Base-by-base conservation (phyloP, 2,888 invertebrate species). In the Drosophila imparisetae region DNA sequence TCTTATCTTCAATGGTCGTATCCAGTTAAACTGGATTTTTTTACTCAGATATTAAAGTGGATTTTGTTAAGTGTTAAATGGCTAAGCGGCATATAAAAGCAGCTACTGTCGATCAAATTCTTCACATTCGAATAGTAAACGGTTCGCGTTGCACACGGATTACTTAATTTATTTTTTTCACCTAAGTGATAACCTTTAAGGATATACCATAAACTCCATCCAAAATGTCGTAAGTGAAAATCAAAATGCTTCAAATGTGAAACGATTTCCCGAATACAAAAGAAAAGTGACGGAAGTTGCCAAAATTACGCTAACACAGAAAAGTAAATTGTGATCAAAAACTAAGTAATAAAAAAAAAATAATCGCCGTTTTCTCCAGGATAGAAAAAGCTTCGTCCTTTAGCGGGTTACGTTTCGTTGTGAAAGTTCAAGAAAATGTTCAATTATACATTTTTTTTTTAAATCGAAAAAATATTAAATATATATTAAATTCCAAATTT, bases 171-270 rank as follows among this genome's bases (percentile, higher is more conserved):
- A 24, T 38, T 42, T 55, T 36, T n/a, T 36, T 27, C 15, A 61
- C 18, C 32, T 63, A 66, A 65, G 52, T 30, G 36, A 21, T 60
- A 48, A 60, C 36, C 45, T 53, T 18, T 68, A 80, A 83, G 73
- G 71, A 76, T 68, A 60, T 24, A 42, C 21, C 48, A 40, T 11
- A 34, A 13, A 62, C 30, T 38, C 13, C 52, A 42, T 34, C 27
- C 30, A 86, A 49, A 66, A 84, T 84, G 84, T 59, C 70, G 84
- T 84, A 87, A 84, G 84, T 72, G 30, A 13, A 40, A 27, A 40
- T 36, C 1, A 5, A n/a, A 48, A 27, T 27, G 18, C 10, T 24
- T 18, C 11, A 10, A 21, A 21, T 21, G 21, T 21, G 21, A 45
- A 24, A 13, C 13, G 15, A 21, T 52, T 13, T 21, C 15, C 2